A percentile compares a stretch with the other conserved stretches of the same genome.
Evolutionary conservation across 23 tunicate species (phyloP).

Genomic region (Diplosoma virens): DNA sequence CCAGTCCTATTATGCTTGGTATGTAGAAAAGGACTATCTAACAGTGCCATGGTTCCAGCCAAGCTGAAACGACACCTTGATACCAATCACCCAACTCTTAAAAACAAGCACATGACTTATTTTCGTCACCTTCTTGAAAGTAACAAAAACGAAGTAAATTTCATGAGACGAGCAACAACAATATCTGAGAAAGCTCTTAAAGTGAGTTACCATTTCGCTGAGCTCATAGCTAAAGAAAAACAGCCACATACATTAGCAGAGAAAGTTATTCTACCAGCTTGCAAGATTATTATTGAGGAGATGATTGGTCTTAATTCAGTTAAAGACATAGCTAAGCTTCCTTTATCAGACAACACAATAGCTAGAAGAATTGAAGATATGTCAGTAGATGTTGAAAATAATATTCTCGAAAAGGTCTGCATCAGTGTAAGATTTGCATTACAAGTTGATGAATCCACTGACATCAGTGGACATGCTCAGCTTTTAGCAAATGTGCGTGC

Average conservation of each 20-base stretch:
- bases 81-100: not conserved
- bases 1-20: slow-evolving; percentile 26
- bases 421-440: slow-evolving; percentile 26
- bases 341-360: slow-evolving; percentile 21
- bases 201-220: slow-evolving; percentile 15
- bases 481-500: slow-evolving; percentile 22
- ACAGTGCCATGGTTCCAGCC: slow-evolving; percentile 18
- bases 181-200: slow-evolving; percentile 3
- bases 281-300: slow-evolving; percentile 22
- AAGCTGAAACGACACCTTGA: slow-evolving; percentile 2
- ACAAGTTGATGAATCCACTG: slow-evolving; percentile 25
- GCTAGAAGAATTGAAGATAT: slow-evolving; percentile 17
- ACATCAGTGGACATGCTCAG: slow-evolving; percentile 22
- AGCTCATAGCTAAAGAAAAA: slow-evolving; percentile 24
- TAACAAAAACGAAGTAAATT: slow-evolving; percentile 7
- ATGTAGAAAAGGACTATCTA: slow-evolving; percentile 17
- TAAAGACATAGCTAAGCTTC: slow-evolving; percentile 23
- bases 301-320: slow-evolving; percentile 14
- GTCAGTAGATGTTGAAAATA: slow-evolving; percentile 24
- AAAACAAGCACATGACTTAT: slow-evolving; percentile 2
- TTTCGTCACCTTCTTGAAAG: not conserved
- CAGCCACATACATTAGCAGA: slow-evolving; percentile 39
- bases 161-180: slow-evolving; percentile 1
- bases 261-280: slow-evolving; percentile 32
- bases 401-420: slow-evolving; percentile 25